Evolutionary conservation across 2,113 vertebrate genomes (phyloP), one percentile per base, ranked within the genome.

Genomic region (Antigone vipio): DNA sequence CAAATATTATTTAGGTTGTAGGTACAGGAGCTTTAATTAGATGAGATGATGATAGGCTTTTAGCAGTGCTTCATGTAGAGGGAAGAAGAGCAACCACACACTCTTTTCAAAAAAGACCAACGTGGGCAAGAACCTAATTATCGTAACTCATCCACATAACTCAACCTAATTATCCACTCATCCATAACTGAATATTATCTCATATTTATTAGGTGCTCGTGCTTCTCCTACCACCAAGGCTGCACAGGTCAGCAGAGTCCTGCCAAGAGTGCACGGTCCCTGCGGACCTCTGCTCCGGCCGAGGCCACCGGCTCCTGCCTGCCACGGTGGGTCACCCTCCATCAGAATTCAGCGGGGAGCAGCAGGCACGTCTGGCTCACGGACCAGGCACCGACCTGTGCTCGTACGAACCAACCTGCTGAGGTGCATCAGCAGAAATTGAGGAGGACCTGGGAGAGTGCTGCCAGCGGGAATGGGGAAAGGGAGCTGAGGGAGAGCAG

Each of bases 91-190:
- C 56, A 82, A 71, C 68, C 73, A 69, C 86, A 56, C 23, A 18
- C 42, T 19, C 45, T 16, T n/a, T 77, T 40, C 69, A 55, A 38
- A 55, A 68, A 62, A 74, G 26, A 80, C 85, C 72, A 67, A 47
- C 5, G 34, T 76, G 85, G 88, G 81, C 81, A 93, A 63, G 76
- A 92, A 52, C 76, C 93, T 47, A 11, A 93, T 75, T 85, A 91
- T 8, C 2, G 10, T 47, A 85, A 71, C 80, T 91, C 93, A 93
- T 27, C 90, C 91, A 69, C 66, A 19, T 27, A 89, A 62, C 92
- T 75, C 85, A 94, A 45, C 92, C 95, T 72, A 63, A 92, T 90
- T 88, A 92, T 9, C 68, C 68, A 56, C 68, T 84, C 92, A 76
- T 20, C 92, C 89, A 21, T 69, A 60, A 85, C 1, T 23, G 66